Percentiles rank a stretch among this genome's conserved stretches.
phyloP scores from a whole-genome alignment of 2,888 invertebrate genomes.

The Brachypalpus laphriformis region DNA sequence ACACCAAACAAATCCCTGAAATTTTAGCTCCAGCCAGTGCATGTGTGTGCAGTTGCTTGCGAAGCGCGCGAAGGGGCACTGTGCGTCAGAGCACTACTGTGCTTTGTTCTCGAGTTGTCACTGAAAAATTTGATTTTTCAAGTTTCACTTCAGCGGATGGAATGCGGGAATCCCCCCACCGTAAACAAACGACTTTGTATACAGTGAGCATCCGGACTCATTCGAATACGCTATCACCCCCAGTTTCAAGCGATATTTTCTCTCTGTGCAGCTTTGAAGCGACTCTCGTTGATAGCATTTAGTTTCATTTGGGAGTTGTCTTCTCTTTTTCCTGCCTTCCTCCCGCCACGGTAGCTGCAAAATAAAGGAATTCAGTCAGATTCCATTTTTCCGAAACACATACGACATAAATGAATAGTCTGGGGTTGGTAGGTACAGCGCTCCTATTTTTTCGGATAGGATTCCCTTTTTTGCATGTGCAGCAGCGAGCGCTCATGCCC shows the following conservation, averaged over 20 bases:
- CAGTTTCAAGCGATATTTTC: slow-evolving; percentile 44
- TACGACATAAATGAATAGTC: slow-evolving; percentile 59
- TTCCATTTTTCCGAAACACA: slow-evolving; percentile 46
- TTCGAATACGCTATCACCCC: slow-evolving; percentile 57
- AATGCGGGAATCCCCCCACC: background rate
- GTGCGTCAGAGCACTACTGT: background rate
- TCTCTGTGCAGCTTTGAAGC: slow-evolving; percentile 38
- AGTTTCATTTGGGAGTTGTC: slow-evolving; percentile 18
- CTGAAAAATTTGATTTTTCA: slow-evolving; percentile 59
- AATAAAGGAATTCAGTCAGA: slow-evolving; percentile 27
- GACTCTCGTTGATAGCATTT: slow-evolving; percentile 45
- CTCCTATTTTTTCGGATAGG: background rate
- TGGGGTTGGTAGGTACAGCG: background rate
- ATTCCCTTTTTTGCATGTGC: slow-evolving; percentile 8
- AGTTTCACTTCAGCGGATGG: slow-evolving; percentile 32
- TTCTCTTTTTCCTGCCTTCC: slow-evolving; percentile 4
- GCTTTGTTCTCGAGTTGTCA: slow-evolving; percentile 62
- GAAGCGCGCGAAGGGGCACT: background rate
- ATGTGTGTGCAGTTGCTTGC: background rate
- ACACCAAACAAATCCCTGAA: background rate
- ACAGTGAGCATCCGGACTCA: slow-evolving; percentile 33
- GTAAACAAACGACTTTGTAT: slow-evolving; percentile 33
- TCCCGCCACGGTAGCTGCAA: no score
- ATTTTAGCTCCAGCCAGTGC: slow-evolving; percentile 11
- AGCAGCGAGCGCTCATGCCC: background rate